phyloP scores from a whole-genome alignment of 2,888 invertebrate genomes.

The Psococerastis gibbosa region DNA sequence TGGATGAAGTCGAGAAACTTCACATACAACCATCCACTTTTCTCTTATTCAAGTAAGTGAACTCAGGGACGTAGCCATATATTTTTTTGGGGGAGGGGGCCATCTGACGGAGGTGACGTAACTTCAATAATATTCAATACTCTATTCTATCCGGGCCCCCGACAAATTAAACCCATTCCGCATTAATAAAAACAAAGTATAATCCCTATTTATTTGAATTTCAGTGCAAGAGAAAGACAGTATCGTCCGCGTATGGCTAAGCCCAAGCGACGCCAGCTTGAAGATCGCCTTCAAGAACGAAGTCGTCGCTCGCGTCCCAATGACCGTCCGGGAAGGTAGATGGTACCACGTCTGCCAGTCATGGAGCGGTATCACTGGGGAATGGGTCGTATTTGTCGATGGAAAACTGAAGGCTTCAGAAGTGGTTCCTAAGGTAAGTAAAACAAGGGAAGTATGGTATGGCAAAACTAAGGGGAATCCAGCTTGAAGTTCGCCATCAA shows the following conservation, averaged over 20 bases:
- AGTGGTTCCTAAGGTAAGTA: slow-evolving; percentile 23
- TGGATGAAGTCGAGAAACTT: slow-evolving; percentile 33
- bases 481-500: slow-evolving; percentile 37
- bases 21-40: slow-evolving; percentile 30
- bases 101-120: too few species aligned
- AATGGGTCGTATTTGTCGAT: slow-evolving; percentile 41
- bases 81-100: background rate
- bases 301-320: slow-evolving; percentile 28
- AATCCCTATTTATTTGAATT: too few species aligned
- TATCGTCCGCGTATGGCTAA: slow-evolving; percentile 38
- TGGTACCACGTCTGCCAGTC: slow-evolving; percentile 51
- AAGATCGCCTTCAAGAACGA: slow-evolving; percentile 35
- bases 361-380: slow-evolving; percentile 39
- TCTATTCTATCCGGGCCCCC: too few species aligned
- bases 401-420: slow-evolving; percentile 31
- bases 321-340: slow-evolving; percentile 27
- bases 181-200: too few species aligned
- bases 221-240: slow-evolving; percentile 34
- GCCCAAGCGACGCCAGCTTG: slow-evolving; percentile 33
- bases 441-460: slow-evolving; percentile 27
- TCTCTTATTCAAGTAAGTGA: slow-evolving; percentile 37
- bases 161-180: too few species aligned
- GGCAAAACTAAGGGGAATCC: slow-evolving; percentile 37
- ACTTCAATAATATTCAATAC: too few species aligned
- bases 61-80: too few species aligned